phyloP scores from a whole-genome alignment of 2,113 vertebrate genomes.

The Rhadina sibilatrix region DNA sequence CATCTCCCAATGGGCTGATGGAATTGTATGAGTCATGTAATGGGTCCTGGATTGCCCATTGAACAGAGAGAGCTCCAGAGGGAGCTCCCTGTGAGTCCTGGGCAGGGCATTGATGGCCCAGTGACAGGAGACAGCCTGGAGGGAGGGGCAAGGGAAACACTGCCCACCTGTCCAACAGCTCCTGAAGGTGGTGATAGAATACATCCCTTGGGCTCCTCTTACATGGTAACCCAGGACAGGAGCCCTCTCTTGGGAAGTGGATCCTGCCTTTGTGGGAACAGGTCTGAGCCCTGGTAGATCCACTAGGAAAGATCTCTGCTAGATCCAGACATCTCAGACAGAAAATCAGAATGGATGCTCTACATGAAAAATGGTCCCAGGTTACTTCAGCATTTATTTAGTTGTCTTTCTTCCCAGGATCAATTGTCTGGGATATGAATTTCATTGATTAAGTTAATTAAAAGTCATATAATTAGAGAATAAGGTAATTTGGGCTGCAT shows the following conservation, averaged over 20 bases:
- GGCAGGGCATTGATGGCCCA: no score
- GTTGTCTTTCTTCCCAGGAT: background rate
- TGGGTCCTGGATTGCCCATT: no score
- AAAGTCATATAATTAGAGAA: background rate
- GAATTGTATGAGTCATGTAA: no score
- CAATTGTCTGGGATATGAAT: background rate
- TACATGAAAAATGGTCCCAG: background rate
- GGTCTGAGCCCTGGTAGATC: background rate
- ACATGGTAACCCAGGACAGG: background rate
- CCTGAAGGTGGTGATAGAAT: no score
- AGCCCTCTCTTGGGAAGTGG: background rate
- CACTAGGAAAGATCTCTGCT: background rate
- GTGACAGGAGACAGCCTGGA: no score
- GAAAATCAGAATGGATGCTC: background rate
- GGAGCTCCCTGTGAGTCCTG: no score
- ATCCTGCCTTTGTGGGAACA: background rate
- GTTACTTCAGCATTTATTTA: background rate
- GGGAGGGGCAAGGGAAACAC: no score
- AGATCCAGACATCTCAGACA: background rate
- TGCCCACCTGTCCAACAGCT: no score
- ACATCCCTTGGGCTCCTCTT: no score
- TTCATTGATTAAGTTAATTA: conserved; percentile 13
- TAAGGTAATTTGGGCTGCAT: background rate
- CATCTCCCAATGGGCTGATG: no score
- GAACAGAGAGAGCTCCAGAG: no score